Conservation (phyloP, 2,888 invertebrate species). For the Agriopis marginaria region DNA sequence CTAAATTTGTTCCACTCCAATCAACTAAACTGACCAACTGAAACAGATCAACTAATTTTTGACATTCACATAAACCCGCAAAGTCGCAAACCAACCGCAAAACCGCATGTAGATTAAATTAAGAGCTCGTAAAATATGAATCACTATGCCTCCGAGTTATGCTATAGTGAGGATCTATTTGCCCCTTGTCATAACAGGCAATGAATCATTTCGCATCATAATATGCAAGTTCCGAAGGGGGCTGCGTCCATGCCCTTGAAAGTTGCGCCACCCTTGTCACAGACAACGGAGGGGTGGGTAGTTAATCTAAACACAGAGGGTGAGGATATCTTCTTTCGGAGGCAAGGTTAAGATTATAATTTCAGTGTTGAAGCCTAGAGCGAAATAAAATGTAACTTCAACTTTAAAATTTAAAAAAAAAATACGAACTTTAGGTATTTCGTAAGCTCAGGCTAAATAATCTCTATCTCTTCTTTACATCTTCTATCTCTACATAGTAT, state of each 20-base stretch:
- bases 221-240: conserved; percentile 31
- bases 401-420: too few species aligned
- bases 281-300: conserved; percentile 21
- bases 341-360: conserved; percentile 34
- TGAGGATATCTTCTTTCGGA: conserved; percentile 42
- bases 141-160: conserved; percentile 31
- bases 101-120: conserved; percentile 35
- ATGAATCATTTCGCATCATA: conserved; percentile 41
- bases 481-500: too few species aligned
- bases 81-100: conserved; percentile 39
- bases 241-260: conserved; percentile 43
- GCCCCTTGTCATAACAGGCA: conserved; percentile 35
- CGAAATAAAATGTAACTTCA: too few species aligned
- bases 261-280: conserved; percentile 42
- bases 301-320: conserved; percentile 58
- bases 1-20: too few species aligned
- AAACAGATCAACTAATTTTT: too few species aligned
- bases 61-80: conserved; percentile 15
- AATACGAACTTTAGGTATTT: too few species aligned
- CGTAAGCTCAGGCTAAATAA: too few species aligned
- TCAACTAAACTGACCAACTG: too few species aligned
- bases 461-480: too few species aligned
- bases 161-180: conserved; percentile 21
- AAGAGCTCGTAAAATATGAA: conserved; percentile 37
- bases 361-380: too few species aligned